Percentiles rank a stretch among this genome's conserved stretches.
phyloP scores from a whole-genome alignment of 2,888 invertebrate genomes.

The Epistrophe eligans region DNA sequence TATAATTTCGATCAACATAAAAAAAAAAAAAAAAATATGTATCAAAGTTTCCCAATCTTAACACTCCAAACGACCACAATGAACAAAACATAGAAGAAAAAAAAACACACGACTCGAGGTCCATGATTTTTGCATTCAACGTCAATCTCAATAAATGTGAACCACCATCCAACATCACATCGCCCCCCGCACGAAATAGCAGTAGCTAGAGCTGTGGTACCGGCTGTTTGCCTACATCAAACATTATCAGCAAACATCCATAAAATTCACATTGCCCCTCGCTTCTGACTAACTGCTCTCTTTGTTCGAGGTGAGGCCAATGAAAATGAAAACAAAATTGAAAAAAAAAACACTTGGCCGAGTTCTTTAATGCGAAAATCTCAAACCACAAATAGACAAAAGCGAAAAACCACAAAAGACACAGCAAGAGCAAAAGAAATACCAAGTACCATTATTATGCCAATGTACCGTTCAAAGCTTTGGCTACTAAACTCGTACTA shows the following conservation, averaged over 20 bases:
- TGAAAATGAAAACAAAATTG: slow-evolving; percentile 24
- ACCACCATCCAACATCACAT: slow-evolving; percentile 29
- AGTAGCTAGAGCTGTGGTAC: slow-evolving; percentile 57
- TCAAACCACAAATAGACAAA: slow-evolving; percentile 53
- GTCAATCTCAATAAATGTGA: slow-evolving; percentile 56
- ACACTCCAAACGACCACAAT: slow-evolving; percentile 44
- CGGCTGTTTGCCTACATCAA: slow-evolving; percentile 67
- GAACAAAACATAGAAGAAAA: slow-evolving; percentile 18
- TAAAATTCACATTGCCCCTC: slow-evolving; percentile 12
- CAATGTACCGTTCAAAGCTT: slow-evolving; percentile 72
- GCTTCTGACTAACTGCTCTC: slow-evolving; percentile 47
- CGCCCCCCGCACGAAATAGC: slow-evolving; percentile 24
- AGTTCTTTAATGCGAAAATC: slow-evolving; percentile 51
- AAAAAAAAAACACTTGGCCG: slow-evolving; percentile 48
- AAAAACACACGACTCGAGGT: slow-evolving; percentile 28
- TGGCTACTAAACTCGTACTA: slow-evolving; percentile 1
- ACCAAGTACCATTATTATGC: slow-evolving; percentile 25
- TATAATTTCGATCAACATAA: slow-evolving; percentile 33
- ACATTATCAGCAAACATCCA: slow-evolving; percentile 64
- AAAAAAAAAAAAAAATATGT: slow-evolving; percentile 36
- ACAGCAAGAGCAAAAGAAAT: slow-evolving; percentile 16
- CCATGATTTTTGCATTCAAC: slow-evolving; percentile 62
- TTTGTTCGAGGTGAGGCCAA: slow-evolving; percentile 49
- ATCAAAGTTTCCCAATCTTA: slow-evolving; percentile 56
- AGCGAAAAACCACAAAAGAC: slow-evolving; percentile 58